Evolutionary conservation across 2,113 vertebrate genomes (phyloP).

Genomic region (Xiphorhynchus elegans): DNA sequence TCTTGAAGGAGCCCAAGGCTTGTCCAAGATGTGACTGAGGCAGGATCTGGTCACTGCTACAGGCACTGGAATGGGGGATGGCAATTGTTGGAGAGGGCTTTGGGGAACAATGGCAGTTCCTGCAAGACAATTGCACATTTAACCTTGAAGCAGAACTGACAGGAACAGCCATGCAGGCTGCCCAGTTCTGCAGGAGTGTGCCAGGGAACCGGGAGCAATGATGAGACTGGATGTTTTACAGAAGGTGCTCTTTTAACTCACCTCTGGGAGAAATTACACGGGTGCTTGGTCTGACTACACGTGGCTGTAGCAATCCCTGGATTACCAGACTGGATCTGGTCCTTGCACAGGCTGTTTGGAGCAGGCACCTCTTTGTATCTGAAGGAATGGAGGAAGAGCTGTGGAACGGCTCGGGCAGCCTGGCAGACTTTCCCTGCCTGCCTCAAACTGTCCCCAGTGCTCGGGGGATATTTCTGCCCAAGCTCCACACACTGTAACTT

Average conservation of each 20-base stretch:
- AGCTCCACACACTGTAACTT: constrained; percentile 12
- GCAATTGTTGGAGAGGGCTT: background rate
- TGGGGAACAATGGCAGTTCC: rapidly evolving
- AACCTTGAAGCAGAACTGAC: background rate
- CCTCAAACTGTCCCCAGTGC: background rate
- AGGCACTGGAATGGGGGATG: background rate
- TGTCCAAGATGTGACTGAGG: background rate
- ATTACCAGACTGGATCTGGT: background rate
- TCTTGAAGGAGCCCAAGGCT: background rate
- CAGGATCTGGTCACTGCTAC: background rate
- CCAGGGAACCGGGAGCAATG: background rate
- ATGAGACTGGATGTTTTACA: background rate
- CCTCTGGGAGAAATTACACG: background rate
- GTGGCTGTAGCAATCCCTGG: background rate
- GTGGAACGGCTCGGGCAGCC: background rate
- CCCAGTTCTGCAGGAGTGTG: background rate
- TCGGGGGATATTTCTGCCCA: background rate
- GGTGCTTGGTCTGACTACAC: background rate
- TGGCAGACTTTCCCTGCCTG: background rate
- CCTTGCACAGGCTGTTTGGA: background rate
- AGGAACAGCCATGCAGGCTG: background rate
- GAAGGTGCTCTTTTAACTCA: background rate
- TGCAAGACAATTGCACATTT: background rate
- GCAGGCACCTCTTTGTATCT: background rate
- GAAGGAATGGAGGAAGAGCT: background rate